phyloP scores from a whole-genome alignment of 2,888 invertebrate species.

The Lycia hirtaria region DNA sequence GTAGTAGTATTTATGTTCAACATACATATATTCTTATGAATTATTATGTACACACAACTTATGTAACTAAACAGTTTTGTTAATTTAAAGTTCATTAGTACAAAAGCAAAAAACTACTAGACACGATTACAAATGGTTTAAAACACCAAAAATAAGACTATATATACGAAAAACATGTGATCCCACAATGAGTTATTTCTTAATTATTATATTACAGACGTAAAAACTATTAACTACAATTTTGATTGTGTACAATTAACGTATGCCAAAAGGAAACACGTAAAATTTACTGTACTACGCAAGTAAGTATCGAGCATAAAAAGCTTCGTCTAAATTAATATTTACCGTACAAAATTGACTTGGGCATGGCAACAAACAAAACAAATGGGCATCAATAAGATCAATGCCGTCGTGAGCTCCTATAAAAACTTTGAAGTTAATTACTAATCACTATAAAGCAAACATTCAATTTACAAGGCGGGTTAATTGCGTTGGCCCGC shows the following conservation, averaged over 20 bases:
- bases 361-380: conserved; percentile 62
- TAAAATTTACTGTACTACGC: conserved; percentile 10
- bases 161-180: conserved; percentile 19
- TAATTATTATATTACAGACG: conserved; percentile 18
- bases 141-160: conserved; percentile 22
- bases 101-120: conserved; percentile 11
- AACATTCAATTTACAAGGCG: conserved; percentile 85
- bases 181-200: conserved; percentile 19
- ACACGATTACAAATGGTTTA: conserved; percentile 22
- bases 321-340: conserved; percentile 47
- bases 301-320: conserved; percentile 4
- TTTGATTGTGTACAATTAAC: not conserved
- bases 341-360: conserved; percentile 65
- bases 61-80: too few relatives aligned
- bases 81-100: conserved; percentile 30
- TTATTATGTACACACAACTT: not conserved
- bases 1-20: too few relatives aligned
- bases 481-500: conserved; percentile 81
- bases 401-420: conserved; percentile 66
- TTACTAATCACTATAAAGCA: conserved; percentile 85
- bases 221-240: conserved; percentile 9
- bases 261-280: conserved; percentile 6
- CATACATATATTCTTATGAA: too few relatives aligned
- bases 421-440: conserved; percentile 79
- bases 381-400: conserved; percentile 71